These are phyloP conservation scores for Tapera naevia DNA, from an alignment of 2,797 vertebrate species.

Conservation along the genomic window DNA sequence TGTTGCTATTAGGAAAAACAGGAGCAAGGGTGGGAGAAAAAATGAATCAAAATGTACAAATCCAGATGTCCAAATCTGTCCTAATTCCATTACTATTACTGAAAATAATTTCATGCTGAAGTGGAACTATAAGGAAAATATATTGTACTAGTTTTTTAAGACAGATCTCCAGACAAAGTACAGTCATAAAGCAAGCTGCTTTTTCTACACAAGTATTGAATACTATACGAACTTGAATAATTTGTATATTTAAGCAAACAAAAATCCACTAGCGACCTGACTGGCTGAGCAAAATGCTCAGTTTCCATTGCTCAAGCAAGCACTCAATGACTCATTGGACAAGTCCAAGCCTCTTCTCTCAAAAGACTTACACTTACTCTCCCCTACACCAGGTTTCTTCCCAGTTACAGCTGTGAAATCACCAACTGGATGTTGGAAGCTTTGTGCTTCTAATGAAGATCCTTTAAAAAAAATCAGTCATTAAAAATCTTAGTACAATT, in stretches of 20 bases:
- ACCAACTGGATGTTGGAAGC: neutral
- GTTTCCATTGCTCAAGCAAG: neutral
- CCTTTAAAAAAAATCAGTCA: neutral
- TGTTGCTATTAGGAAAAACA: neutral
- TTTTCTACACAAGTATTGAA: neutral
- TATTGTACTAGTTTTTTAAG: neutral
- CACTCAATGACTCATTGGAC: fast-evolving
- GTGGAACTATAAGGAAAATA: neutral
- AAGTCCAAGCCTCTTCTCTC: neutral
- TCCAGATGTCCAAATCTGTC: neutral
- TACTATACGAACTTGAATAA: neutral
- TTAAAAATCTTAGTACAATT: neutral
- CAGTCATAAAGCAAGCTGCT: neutral
- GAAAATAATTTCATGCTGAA: neutral
- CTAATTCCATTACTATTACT: neutral
- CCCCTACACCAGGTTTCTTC: neutral
- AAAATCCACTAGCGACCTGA: neutral
- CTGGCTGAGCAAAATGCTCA: neutral
- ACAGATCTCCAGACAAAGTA: neutral
- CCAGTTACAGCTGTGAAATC: neutral
- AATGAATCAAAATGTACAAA: neutral
- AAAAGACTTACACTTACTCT: fast-evolving
- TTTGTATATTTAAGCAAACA: neutral
- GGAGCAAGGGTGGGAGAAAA: neutral
- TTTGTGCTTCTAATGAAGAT: neutral